phyloP scores from a whole-genome alignment of 53 echinoderm and acorn worm genomes.

The Astropecten irregularis region DNA sequence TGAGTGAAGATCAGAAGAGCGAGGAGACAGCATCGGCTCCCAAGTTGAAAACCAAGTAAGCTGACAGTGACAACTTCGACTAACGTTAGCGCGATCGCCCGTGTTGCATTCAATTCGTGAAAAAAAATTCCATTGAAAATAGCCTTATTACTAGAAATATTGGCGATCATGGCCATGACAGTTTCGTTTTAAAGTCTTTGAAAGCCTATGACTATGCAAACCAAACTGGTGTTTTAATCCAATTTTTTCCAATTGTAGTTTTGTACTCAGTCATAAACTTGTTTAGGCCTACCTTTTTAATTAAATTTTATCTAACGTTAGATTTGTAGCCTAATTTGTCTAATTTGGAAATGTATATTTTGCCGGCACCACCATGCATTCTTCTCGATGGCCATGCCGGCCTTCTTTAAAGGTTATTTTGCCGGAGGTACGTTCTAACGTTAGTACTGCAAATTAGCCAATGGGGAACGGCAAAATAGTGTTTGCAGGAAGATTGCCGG shows the following conservation, averaged over 20 bases:
- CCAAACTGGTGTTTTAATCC: background rate
- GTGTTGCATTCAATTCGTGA: conserved; percentile 29
- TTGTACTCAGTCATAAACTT: background rate
- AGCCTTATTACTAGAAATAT: background rate
- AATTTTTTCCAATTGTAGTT: background rate
- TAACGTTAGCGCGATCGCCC: background rate
- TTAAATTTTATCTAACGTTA: too few relatives aligned
- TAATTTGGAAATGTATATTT: too few relatives aligned
- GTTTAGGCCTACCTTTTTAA: background rate
- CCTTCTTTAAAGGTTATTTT: too few relatives aligned
- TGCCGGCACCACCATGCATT: background rate
- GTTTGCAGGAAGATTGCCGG: too few relatives aligned
- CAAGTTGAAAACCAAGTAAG: conserved; percentile 18
- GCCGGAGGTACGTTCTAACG: too few relatives aligned
- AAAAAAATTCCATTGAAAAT: background rate
- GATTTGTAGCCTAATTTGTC: background rate
- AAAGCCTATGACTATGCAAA: background rate
- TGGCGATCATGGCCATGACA: background rate
- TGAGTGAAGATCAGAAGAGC: conserved; percentile 1
- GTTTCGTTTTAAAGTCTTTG: background rate
- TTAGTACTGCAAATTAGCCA: too few relatives aligned
- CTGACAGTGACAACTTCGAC: background rate
- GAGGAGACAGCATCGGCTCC: background rate
- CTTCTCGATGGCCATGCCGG: background rate
- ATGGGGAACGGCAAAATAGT: too few relatives aligned